Conservation (phyloP, 1,140 invertebrate species). For the Atta colombica region DNA sequence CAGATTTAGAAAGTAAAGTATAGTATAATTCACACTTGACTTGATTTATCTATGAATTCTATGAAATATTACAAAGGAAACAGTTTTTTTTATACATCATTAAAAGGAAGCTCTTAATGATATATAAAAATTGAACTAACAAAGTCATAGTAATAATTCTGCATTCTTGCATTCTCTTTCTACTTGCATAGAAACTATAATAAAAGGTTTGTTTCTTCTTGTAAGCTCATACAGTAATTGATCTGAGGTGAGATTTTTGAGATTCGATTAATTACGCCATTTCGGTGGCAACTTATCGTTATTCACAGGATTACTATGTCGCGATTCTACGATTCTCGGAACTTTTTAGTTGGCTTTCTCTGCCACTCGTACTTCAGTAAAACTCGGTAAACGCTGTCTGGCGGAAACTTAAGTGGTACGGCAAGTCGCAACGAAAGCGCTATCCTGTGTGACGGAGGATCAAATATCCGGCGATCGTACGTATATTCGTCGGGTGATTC, state of each 20-base stretch:
- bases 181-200: neutral
- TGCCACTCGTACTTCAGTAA: slow-evolving; percentile 55
- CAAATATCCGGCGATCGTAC: slow-evolving; percentile 52
- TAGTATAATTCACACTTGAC: neutral
- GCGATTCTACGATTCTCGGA: slow-evolving; percentile 66
- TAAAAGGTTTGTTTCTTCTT: neutral
- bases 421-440: slow-evolving; percentile 34
- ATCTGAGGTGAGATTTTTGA: slow-evolving; percentile 20
- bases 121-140: slow-evolving; percentile 17
- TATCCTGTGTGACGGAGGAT: slow-evolving; percentile 34
- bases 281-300: slow-evolving; percentile 74
- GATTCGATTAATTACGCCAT: slow-evolving; percentile 39
- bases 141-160: neutral
- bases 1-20: neutral
- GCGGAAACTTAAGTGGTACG: slow-evolving; percentile 60
- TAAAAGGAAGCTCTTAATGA: neutral
- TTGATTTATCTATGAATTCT: neutral
- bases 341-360: slow-evolving; percentile 75
- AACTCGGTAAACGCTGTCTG: slow-evolving; percentile 67
- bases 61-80: neutral
- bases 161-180: too few relatives aligned
- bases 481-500: slow-evolving; percentile 15
- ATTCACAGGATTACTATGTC: slow-evolving; percentile 76
- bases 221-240: slow-evolving; percentile 1
- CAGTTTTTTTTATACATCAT: too few relatives aligned